Conservation (phyloP, 2,113 vertebrate species). For the Bungarus multicinctus region DNA sequence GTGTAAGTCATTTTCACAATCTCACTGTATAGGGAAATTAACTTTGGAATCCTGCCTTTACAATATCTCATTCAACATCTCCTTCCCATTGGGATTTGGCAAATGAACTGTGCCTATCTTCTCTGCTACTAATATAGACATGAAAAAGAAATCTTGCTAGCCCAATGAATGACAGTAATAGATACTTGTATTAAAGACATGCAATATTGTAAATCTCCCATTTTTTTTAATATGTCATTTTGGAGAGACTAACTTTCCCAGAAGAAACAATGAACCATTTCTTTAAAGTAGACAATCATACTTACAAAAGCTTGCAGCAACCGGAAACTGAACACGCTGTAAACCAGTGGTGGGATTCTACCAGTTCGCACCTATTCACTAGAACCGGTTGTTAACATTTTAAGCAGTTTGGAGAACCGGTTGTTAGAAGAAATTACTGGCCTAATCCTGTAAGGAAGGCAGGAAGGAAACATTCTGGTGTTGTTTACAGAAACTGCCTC, state of each 20-base stretch:
- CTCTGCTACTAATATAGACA: neutral
- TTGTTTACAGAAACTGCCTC: no score
- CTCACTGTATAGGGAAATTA: neutral
- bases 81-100: neutral
- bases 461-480: no score
- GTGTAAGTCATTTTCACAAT: neutral
- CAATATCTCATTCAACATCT: neutral
- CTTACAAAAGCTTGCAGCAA: neutral
- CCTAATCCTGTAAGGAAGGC: no score
- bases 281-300: neutral
- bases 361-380: no score
- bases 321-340: neutral
- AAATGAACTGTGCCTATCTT: neutral
- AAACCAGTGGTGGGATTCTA: no score
- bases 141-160: neutral
- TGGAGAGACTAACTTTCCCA: no score
- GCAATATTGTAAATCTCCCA: neutral
- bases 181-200: neutral
- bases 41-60: no score
- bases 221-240: neutral
- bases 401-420: no score
- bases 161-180: neutral
- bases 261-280: neutral
- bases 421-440: no score
- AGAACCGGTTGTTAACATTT: no score